phyloP scores from a whole-genome alignment of 1,140 invertebrate species.

The Homarus americanus region DNA sequence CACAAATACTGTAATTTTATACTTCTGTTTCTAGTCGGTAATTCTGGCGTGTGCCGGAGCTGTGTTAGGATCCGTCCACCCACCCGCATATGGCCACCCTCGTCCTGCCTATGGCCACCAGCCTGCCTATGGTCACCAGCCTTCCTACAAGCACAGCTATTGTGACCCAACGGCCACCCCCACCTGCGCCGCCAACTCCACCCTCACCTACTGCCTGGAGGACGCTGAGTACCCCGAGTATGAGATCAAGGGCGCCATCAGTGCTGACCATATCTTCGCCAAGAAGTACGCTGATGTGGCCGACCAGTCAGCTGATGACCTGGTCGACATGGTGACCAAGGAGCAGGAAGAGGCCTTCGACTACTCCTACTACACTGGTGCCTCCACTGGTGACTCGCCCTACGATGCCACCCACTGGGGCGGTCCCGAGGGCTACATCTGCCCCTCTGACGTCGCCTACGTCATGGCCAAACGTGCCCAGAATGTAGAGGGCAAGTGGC shows the following conservation, averaged over 20 bases:
- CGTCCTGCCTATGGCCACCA: constrained; percentile 16
- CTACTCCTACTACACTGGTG: constrained; percentile 66
- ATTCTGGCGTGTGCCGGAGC: constrained; percentile 58
- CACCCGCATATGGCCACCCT: constrained; percentile 39
- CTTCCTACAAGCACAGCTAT: constrained; percentile 48
- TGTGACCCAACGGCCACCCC: constrained; percentile 54
- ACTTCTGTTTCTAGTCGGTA: constrained; percentile 41
- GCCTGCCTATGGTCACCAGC: constrained; percentile 37
- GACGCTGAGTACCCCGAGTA: constrained; percentile 75
- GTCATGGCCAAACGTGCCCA: constrained; percentile 56
- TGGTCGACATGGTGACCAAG: constrained; percentile 59
- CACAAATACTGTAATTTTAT: neutral
- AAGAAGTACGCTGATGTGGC: constrained; percentile 67
- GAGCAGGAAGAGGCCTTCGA: constrained; percentile 62
- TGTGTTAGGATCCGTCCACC: constrained; percentile 17
- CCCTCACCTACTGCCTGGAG: constrained; percentile 72
- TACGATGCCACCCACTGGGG: constrained; percentile 64
- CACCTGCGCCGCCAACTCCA: constrained; percentile 53
- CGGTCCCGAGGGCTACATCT: constrained; percentile 64
- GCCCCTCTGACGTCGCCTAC: constrained; percentile 59
- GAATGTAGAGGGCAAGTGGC: constrained; percentile 76
- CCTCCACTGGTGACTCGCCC: constrained; percentile 55
- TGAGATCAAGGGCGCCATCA: constrained; percentile 67
- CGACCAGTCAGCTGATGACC: constrained; percentile 64
- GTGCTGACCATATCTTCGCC: constrained; percentile 60